These are phyloP conservation scores for Branchellion lobata DNA, from an alignment of 2,888 invertebrate species.

Conservation along the genomic window DNA sequence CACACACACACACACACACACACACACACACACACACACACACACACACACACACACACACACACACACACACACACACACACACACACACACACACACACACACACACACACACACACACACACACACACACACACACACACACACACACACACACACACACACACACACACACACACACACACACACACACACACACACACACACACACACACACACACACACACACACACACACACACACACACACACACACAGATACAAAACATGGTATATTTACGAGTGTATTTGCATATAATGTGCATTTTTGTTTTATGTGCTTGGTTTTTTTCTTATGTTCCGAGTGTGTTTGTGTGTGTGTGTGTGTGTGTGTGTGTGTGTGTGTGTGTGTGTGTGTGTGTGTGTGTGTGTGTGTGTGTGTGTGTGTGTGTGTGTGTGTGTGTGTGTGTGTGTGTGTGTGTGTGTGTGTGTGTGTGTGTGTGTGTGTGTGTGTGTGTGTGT, in stretches of 20 bases:
- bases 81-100: constrained; percentile 18
- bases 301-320: not conserved
- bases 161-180: not conserved
- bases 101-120: constrained; percentile 18
- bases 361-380: no score
- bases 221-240: not conserved
- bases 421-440: no score
- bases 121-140: constrained; percentile 18
- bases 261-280: not conserved
- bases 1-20: constrained; percentile 18
- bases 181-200: constrained; percentile 9
- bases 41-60: constrained; percentile 18
- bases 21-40: constrained; percentile 18
- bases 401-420: no score
- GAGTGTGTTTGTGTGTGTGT: no score
- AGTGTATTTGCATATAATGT: not conserved
- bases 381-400: no score
- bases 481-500: no score
- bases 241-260: not conserved
- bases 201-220: constrained; percentile 18
- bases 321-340: not conserved
- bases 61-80: constrained; percentile 18
- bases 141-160: not conserved
- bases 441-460: no score
- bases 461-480: no score